These are phyloP conservation scores for Orcinus orca DNA, from an alignment of 2,113 vertebrate species.

Conservation along the genomic window DNA sequence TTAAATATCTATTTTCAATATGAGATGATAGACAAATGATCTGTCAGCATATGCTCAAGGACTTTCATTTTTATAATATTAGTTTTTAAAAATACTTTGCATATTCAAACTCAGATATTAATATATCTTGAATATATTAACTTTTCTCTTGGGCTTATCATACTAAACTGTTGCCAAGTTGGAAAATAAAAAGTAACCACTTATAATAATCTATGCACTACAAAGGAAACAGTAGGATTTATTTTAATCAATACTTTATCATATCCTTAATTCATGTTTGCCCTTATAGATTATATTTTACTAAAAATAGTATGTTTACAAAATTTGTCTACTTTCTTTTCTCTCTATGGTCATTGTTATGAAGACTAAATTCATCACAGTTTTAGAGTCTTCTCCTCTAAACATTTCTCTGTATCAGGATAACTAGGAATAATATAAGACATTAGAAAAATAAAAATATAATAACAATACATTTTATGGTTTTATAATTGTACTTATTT, in stretches of 20 bases:
- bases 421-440: neutral
- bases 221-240: neutral
- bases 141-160: neutral
- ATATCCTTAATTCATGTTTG: neutral
- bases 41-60: neutral
- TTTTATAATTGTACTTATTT: neutral
- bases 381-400: neutral
- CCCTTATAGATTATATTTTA: neutral
- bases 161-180: neutral
- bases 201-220: neutral
- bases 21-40: conserved; percentile 28
- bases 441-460: neutral
- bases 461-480: neutral
- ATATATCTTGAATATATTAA: neutral
- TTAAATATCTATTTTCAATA: conserved; percentile 47
- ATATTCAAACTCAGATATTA: neutral
- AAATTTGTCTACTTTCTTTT: neutral
- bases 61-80: neutral
- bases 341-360: neutral
- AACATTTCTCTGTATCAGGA: neutral
- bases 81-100: neutral
- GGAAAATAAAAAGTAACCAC: neutral
- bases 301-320: neutral
- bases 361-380: neutral
- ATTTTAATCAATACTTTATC: neutral